These are phyloP conservation scores for Psettodes erumei DNA, from an alignment of 2,113 vertebrate genomes.

Conservation along the genomic window DNA sequence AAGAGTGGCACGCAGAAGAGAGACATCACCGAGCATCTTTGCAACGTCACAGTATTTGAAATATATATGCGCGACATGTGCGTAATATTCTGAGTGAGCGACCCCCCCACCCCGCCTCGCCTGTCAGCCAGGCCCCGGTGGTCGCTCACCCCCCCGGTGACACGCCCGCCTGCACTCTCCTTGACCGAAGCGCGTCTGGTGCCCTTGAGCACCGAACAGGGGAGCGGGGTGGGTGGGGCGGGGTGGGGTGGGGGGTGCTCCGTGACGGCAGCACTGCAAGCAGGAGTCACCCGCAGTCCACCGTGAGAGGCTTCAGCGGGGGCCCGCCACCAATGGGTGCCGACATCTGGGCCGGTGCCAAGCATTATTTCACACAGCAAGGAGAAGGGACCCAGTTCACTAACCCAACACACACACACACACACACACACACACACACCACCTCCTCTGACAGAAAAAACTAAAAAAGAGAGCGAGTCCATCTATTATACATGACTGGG, in stretches of 20 bases:
- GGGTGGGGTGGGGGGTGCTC: too few relatives aligned
- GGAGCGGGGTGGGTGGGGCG: too few relatives aligned
- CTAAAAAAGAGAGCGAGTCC: constrained; percentile 55
- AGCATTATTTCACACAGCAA: constrained; percentile 76
- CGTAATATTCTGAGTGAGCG: too few relatives aligned
- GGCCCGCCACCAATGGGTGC: constrained; percentile 74
- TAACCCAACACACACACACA: constrained; percentile 54
- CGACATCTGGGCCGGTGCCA: constrained; percentile 73
- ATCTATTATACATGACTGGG: constrained; percentile 90
- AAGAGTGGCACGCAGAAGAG: neutral
- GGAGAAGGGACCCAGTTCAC: constrained; percentile 75
- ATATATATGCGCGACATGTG: too few relatives aligned
- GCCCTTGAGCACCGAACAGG: constrained; percentile 73
- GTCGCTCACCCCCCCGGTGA: constrained; percentile 40
- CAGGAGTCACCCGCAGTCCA: constrained; percentile 74
- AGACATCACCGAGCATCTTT: neutral
- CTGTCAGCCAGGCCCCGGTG: constrained; percentile 38
- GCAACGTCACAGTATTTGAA: too few relatives aligned
- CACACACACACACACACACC: constrained; percentile 64
- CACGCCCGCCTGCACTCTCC: constrained; percentile 50
- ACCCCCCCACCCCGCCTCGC: too few relatives aligned
- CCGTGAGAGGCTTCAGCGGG: constrained; percentile 70
- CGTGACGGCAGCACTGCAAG: constrained; percentile 61
- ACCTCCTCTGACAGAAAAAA: constrained; percentile 69
- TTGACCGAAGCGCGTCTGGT: constrained; percentile 65